These are phyloP conservation scores for Polymixis lichenea DNA, from an alignment of 2,888 invertebrate genomes.

Conservation along the genomic window DNA sequence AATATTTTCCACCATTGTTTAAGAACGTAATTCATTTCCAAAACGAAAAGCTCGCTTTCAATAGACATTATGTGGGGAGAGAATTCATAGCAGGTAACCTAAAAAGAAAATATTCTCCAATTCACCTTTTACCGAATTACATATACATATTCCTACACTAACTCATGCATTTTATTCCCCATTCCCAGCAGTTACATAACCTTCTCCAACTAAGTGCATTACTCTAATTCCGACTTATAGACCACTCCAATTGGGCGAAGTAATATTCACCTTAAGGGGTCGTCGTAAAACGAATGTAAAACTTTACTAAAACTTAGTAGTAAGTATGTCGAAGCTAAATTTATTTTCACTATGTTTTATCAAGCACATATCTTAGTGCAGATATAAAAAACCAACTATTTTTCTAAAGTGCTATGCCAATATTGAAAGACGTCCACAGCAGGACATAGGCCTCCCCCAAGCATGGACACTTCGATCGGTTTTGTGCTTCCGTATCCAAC, in stretches of 20 bases:
- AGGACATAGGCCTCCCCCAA: too few species aligned
- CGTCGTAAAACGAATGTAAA: constrained; percentile 58
- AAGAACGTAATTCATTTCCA: not conserved
- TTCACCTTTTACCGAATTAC: not conserved
- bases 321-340: constrained; percentile 9
- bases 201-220: constrained; percentile 28
- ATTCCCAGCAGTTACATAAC: constrained; percentile 12
- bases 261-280: constrained; percentile 39
- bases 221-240: constrained; percentile 43
- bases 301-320: constrained; percentile 24
- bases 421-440: not conserved
- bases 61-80: not conserved
- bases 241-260: constrained; percentile 45
- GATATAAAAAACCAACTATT: too few species aligned
- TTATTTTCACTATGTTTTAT: not conserved
- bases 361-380: too few species aligned
- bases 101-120: not conserved
- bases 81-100: not conserved
- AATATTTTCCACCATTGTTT: not conserved
- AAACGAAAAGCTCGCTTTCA: not conserved
- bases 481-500: too few species aligned
- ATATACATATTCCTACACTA: constrained; percentile 28
- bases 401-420: not conserved
- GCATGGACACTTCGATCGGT: too few species aligned
- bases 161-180: constrained; percentile 28